phyloP scores from a whole-genome alignment of 2,113 vertebrate genomes.

The Mesitornis unicolor region DNA sequence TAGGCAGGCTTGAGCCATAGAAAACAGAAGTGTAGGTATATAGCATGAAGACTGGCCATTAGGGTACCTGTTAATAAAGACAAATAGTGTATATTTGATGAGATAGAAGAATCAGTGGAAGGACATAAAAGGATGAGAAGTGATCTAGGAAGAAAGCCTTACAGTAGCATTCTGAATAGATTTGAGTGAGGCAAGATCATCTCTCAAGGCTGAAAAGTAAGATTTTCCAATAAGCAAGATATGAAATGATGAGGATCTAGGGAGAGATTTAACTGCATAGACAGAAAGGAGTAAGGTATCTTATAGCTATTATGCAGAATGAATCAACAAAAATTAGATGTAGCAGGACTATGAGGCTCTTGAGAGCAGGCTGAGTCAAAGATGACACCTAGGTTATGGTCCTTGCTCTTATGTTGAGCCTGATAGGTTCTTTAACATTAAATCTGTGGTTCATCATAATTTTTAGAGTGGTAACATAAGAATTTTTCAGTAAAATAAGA shows the following conservation, averaged over 20 bases:
- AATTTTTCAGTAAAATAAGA: background rate
- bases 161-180: background rate
- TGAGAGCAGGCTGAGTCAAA: background rate
- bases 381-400: background rate
- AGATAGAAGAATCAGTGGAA: background rate
- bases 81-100: background rate
- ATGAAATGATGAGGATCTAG: conserved; percentile 20
- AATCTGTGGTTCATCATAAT: background rate
- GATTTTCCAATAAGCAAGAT: conserved; percentile 27
- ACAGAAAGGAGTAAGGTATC: background rate
- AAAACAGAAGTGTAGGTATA: background rate
- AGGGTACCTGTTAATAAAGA: conserved; percentile 26
- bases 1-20: background rate
- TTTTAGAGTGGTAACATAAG: background rate
- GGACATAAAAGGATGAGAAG: background rate
- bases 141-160: background rate
- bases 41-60: background rate
- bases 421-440: background rate
- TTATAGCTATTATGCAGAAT: conserved; percentile 26
- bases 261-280: conserved; percentile 7
- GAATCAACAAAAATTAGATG: conserved; percentile 33
- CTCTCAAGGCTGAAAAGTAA: background rate
- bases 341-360: background rate
- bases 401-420: background rate
- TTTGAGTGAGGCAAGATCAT: background rate